Evolutionary conservation across 2,888 invertebrate genomes (phyloP), one percentile per base, ranked within the genome.

Genomic region (Trissolcus brochymenae): DNA sequence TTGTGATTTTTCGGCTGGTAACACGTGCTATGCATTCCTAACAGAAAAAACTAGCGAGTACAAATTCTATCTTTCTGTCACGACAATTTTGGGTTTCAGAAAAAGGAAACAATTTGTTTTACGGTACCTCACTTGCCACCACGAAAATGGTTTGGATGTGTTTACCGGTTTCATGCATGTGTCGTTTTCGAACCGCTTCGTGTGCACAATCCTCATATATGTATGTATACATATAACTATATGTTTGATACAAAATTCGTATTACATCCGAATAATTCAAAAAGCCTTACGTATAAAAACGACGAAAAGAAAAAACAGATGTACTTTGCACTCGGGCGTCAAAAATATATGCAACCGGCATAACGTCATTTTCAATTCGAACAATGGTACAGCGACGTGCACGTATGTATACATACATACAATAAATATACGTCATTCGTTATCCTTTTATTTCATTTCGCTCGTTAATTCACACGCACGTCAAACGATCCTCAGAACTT

Each of bases 291-390:
- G 54, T 57, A 74, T 75, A 67, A 62, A 78, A 35, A 35, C 35
- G 35, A 35, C 1, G 7, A 4, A 29, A 29, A 29, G 29, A 35
- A 67, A 64, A 60, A 78, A 74, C 77, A 76, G 71, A 72, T 72
- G 72, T 35, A 35, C 35, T 78, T 79, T 79, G 79, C 81, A 81
- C 76, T 81, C 79, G 79, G 77, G 79, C 79, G 79, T 79, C 81
- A 80, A 80, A 81, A 79, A 79, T 70, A 75, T 76, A 75, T 76
- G 74, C 49, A 78, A 78, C 78, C 76, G 76, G 78, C 77, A 76
- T 76, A 80, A 75, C 78, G 76, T 80, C 76, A 76, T 71, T 7
- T n/a, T 70, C 77, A 72, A 79, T 55, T 77, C 72, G 66, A 59
- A 75, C 72, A 77, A 70, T 66, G 62, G 68, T 75, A n/a, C n/a